Conservation (phyloP, 1,140 invertebrate species). For the Schlechtendalia chinensis region DNA sequence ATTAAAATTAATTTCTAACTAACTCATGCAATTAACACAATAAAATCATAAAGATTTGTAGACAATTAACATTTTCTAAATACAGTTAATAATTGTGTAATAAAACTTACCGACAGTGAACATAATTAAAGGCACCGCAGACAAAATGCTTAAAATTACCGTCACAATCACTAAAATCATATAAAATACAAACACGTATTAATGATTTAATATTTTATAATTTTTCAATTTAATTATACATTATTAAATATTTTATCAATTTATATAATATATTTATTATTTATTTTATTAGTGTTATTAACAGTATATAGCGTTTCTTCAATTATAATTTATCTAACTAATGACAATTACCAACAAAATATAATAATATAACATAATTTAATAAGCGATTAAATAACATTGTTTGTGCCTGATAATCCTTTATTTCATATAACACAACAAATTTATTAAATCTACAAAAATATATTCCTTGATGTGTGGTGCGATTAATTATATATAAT, state of each 20-base stretch:
- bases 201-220: too few relatives aligned
- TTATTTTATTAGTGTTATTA: too few relatives aligned
- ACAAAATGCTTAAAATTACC: conserved; percentile 36
- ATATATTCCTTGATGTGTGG: too few relatives aligned
- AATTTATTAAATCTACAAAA: too few relatives aligned
- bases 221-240: too few relatives aligned
- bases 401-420: too few relatives aligned
- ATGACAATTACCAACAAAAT: not conserved
- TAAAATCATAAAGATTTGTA: not conserved
- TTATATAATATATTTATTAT: too few relatives aligned
- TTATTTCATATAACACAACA: too few relatives aligned
- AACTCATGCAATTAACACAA: not conserved
- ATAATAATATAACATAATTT: too few relatives aligned
- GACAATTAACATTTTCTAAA: not conserved
- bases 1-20: not conserved
- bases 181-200: not conserved
- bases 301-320: too few relatives aligned
- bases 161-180: conserved; percentile 49
- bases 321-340: not conserved
- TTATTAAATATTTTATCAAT: too few relatives aligned
- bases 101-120: conserved; percentile 45
- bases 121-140: conserved; percentile 31
- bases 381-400: too few relatives aligned
- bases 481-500: not conserved
- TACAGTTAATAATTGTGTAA: not conserved